Percentiles rank a stretch among this genome's conserved stretches.
Evolutionary conservation across 2,888 invertebrate species (phyloP).

Genomic region (Melanophora roralis): DNA sequence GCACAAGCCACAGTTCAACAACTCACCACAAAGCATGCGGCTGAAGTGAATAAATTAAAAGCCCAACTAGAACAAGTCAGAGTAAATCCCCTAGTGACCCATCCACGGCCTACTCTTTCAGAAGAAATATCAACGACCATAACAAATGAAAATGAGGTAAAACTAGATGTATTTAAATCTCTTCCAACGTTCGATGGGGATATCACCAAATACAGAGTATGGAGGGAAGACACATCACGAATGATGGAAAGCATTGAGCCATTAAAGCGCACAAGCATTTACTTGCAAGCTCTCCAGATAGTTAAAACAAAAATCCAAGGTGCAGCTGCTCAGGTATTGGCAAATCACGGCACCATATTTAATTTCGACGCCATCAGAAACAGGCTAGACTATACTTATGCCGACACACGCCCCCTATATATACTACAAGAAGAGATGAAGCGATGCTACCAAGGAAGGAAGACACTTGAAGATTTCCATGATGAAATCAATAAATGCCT

Average conservation of each 20-base stretch:
- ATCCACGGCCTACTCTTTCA: not conserved
- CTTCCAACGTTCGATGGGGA: slow-evolving; percentile 10
- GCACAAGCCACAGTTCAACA: not conserved
- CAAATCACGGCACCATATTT: slow-evolving; percentile 28
- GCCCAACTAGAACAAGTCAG: not conserved
- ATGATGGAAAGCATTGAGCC: slow-evolving; percentile 13
- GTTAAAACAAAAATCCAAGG: slow-evolving; percentile 14
- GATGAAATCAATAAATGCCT: not conserved
- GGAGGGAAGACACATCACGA: not conserved
- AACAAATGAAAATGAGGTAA: slow-evolving; percentile 1
- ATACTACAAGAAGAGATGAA: not conserved
- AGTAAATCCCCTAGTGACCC: not conserved
- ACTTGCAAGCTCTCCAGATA: not conserved
- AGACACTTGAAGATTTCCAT: not conserved
- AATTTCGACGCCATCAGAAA: slow-evolving; percentile 23
- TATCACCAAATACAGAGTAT: not conserved
- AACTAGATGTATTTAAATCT: slow-evolving; percentile 13
- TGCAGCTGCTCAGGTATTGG: slow-evolving; percentile 16
- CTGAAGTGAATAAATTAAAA: not conserved
- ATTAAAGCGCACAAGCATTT: not conserved
- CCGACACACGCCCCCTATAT: not conserved
- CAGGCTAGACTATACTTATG: slow-evolving; percentile 9
- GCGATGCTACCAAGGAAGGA: not conserved
- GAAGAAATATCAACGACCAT: not conserved
- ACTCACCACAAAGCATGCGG: not conserved